phyloP scores from a whole-genome alignment of 2,888 invertebrate genomes.

The Rhopalosiphum nymphaeae region DNA sequence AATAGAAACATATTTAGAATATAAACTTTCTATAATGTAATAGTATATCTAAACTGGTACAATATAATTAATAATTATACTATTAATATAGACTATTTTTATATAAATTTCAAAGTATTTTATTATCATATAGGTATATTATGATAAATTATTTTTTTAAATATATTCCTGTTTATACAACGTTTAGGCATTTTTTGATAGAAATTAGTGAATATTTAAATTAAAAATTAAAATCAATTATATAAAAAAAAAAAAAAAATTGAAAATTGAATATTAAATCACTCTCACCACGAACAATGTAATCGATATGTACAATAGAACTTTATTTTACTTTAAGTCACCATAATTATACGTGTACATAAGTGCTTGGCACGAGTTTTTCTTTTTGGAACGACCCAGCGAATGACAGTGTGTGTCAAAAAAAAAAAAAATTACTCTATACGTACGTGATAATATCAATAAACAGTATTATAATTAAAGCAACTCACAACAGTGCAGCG shows the following conservation, averaged over 20 bases:
- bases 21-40: background rate
- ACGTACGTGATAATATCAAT: background rate
- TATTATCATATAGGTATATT: too few relatives aligned
- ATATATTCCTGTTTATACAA: background rate
- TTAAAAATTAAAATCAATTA: background rate
- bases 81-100: too few relatives aligned
- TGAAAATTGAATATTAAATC: background rate
- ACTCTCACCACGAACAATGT: background rate
- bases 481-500: constrained; percentile 78
- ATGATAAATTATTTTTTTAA: background rate
- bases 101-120: too few relatives aligned
- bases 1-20: background rate
- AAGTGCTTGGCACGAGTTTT: background rate
- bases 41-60: too few relatives aligned
- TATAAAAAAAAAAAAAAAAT: background rate
- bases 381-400: background rate
- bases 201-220: background rate
- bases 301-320: background rate
- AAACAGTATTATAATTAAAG: background rate
- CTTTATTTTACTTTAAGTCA: background rate
- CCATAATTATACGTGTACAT: background rate
- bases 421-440: background rate
- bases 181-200: background rate
- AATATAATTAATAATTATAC: too few relatives aligned
- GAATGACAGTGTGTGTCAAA: background rate